Conservation (phyloP, 2,113 vertebrate genomes). For the Hemibagrus wyckioides region DNA sequence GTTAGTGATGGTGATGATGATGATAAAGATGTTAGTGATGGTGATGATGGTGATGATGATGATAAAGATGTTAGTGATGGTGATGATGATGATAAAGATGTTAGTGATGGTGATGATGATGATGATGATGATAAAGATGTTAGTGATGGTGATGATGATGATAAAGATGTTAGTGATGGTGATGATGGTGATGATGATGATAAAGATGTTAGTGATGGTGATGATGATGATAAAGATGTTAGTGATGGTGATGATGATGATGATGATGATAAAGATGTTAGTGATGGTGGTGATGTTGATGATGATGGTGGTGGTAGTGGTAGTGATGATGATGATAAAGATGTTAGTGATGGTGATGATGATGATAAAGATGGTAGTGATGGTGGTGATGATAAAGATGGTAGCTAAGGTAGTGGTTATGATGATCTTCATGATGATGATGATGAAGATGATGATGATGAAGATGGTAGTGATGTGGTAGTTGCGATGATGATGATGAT, state of each 20-base stretch:
- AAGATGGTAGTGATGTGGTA: no score
- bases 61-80: no score
- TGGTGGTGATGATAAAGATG: neutral
- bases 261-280: no score
- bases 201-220: no score
- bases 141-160: neutral
- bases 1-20: neutral
- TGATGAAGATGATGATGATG: neutral
- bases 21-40: neutral
- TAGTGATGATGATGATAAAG: neutral
- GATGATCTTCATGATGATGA: no score
- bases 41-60: neutral
- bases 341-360: neutral
- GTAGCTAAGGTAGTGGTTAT: neutral
- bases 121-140: no score
- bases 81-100: no score
- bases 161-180: neutral
- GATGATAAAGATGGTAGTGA: no score
- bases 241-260: neutral
- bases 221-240: neutral
- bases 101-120: neutral
- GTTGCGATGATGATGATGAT: no score
- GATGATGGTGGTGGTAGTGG: neutral
- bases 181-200: neutral
- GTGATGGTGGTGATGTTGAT: neutral